A percentile compares a stretch with the other conserved stretches of the same genome.
phyloP scores from a whole-genome alignment of 2,888 invertebrate genomes.

The Coenonympha glycerion region DNA sequence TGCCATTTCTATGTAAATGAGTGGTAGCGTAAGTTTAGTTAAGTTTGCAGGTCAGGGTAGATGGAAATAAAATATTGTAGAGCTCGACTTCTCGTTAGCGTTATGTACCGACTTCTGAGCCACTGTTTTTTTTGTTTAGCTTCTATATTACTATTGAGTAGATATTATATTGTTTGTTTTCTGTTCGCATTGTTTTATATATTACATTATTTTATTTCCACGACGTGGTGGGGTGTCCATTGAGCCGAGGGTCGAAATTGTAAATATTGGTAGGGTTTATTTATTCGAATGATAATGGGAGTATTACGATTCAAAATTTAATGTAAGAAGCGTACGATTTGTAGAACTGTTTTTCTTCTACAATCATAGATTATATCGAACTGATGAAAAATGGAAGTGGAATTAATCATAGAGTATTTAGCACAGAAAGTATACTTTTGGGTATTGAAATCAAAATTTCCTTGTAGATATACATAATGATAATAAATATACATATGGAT shows the following conservation, averaged over 20 bases:
- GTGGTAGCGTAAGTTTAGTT: constrained; percentile 73
- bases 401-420: constrained; percentile 62
- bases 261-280: constrained; percentile 71
- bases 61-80: constrained; percentile 69
- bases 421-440: constrained; percentile 70
- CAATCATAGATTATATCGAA: constrained; percentile 57
- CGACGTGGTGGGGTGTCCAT: constrained; percentile 68
- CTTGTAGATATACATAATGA: constrained; percentile 74
- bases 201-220: constrained; percentile 69
- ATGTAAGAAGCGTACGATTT: constrained; percentile 45
- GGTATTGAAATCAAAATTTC: constrained; percentile 66
- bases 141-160: too few species aligned
- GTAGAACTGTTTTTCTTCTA: constrained; percentile 52
- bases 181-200: constrained; percentile 50
- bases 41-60: constrained; percentile 75
- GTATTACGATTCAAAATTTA: constrained; percentile 49
- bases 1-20: constrained; percentile 75
- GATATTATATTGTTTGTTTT: constrained; percentile 39
- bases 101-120: constrained; percentile 50
- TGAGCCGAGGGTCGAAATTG: constrained; percentile 68
- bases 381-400: constrained; percentile 56
- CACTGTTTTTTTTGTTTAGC: too few species aligned
- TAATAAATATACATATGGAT: constrained; percentile 73
- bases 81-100: constrained; percentile 53
- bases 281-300: constrained; percentile 61